These are phyloP conservation scores for Paracanthobrama guichenoti DNA, from an alignment of 2,113 vertebrate species.

Conservation along the genomic window DNA sequence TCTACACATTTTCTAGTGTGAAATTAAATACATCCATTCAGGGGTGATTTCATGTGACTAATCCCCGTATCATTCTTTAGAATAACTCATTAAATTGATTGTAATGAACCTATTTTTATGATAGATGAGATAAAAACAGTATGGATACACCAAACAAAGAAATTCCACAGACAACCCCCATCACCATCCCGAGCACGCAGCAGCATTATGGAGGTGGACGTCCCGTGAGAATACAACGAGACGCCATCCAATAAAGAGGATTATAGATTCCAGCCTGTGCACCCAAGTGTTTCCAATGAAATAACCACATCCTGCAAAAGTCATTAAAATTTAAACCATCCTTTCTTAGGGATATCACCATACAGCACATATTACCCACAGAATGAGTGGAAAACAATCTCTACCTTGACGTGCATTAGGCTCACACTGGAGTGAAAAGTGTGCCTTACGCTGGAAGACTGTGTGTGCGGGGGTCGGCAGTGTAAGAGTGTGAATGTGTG, in stretches of 20 bases:
- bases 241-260: conserved; percentile 74
- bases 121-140: neutral
- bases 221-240: conserved; percentile 67
- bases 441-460: conserved; percentile 12
- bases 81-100: neutral
- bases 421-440: conserved; percentile 53
- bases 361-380: conserved; percentile 75
- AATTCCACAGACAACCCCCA: conserved; percentile 29
- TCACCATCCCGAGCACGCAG: conserved; percentile 46
- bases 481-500: conserved; percentile 29
- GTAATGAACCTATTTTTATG: conserved; percentile 1
- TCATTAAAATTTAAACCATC: conserved; percentile 80
- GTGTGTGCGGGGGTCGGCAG: neutral
- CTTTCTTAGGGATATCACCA: conserved; percentile 72
- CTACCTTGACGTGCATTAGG: conserved; percentile 59
- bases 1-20: neutral
- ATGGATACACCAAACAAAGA: conserved; percentile 25
- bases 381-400: conserved; percentile 76
- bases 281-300: conserved; percentile 77
- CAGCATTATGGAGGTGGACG: conserved; percentile 48
- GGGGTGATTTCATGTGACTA: neutral
- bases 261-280: conserved; percentile 76
- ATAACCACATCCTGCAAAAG: conserved; percentile 80
- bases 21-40: neutral
- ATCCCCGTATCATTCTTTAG: neutral